Percentiles rank a stretch among this genome's conserved stretches.
These are phyloP conservation scores for zebrafish (Danio rerio) DNA, from an alignment of 2,113 vertebrate genomes.

Conservation along the genomic window DNA sequence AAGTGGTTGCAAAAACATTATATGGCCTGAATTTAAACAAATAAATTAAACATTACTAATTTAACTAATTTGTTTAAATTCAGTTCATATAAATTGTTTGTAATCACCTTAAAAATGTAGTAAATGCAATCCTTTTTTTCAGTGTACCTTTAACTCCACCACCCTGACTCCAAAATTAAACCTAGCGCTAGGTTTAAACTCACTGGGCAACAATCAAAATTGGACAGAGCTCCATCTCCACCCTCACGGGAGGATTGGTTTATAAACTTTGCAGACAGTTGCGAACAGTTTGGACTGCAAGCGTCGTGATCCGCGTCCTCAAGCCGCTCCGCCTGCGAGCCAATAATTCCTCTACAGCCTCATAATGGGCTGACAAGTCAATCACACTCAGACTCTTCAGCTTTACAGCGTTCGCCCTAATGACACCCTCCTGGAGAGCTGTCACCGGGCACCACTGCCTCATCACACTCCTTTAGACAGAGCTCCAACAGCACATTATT, in stretches of 20 bases:
- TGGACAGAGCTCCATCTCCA: constrained; percentile 44
- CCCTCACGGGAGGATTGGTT: constrained; percentile 59
- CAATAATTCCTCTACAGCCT: constrained; percentile 87
- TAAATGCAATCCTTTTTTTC: too few species aligned
- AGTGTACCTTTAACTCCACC: not conserved
- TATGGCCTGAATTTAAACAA: too few species aligned
- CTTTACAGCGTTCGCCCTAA: constrained; percentile 79
- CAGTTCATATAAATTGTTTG: too few species aligned
- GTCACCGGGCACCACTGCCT: constrained; percentile 64
- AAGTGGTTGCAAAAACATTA: too few species aligned
- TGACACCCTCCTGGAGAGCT: constrained; percentile 85
- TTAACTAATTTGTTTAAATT: too few species aligned
- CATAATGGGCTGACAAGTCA: constrained; percentile 89
- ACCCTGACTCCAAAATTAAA: not conserved
- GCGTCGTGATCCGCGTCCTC: constrained; percentile 69
- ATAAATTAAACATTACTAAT: too few species aligned
- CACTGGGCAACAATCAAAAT: constrained; percentile 23
- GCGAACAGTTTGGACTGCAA: constrained; percentile 84
- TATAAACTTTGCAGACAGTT: constrained; percentile 81
- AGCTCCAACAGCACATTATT: constrained; percentile 40
- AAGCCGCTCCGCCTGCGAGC: constrained; percentile 82
- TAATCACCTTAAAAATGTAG: too few species aligned
- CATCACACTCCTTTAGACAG: constrained; percentile 37
- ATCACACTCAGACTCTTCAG: constrained; percentile 81
- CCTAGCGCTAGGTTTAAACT: not conserved